Base-by-base conservation (phyloP, 2,797 vertebrate genomes). In the Paedocypris micromegethes region DNA sequence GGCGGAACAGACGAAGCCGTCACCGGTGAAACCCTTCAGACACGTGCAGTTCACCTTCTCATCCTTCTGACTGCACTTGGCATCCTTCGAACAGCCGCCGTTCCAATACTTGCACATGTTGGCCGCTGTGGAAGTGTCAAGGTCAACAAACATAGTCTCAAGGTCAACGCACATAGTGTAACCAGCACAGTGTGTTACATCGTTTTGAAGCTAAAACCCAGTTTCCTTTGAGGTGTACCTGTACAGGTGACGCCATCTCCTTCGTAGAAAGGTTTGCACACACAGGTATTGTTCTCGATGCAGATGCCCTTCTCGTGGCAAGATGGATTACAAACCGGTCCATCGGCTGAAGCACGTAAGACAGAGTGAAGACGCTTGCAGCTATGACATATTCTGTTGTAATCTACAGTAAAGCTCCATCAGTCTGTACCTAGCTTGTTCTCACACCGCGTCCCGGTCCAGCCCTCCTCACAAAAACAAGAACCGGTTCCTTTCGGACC, bases 201-300 rank as follows among this genome's bases (percentile, higher is more conserved):
- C 50, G 39, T 38, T 64, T 4, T 45, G 43, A 54, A 53, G 9
- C 4, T 45, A 3, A 2, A 23, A 7, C 3, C 8, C 9, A 8
- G 48, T 6, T 50, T 3, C 48, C 8, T 50, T 9, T 8, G 37
- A 46, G 39, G 2, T 81, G 79, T 80, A 97, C 96, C 91, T 85
- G 82, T 91, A 74, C 96, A 98, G 0, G 86, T 93, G 64, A 89
- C 66, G 3, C 96, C 96, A 0, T 98, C 94, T 42, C 96, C 95
- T 0, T 89, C 75, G 0, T 96, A 94, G 57, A 90, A 82, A 0
- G 87, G 91, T 66, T 86, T 87, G 83, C 96, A 98, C 64, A 93
- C 83, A 23, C 96, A 98, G 0, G 87, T 92, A 84, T 89, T 93
- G 79, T 94, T 94, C 39, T 88, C 84, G 3, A 7, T 84, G 76